A percentile compares a stretch with the other conserved stretches of the same genome.
These are phyloP conservation scores for Crossaster papposus DNA, from an alignment of 53 echinoderm and acorn worm genomes.

Conservation along the genomic window DNA sequence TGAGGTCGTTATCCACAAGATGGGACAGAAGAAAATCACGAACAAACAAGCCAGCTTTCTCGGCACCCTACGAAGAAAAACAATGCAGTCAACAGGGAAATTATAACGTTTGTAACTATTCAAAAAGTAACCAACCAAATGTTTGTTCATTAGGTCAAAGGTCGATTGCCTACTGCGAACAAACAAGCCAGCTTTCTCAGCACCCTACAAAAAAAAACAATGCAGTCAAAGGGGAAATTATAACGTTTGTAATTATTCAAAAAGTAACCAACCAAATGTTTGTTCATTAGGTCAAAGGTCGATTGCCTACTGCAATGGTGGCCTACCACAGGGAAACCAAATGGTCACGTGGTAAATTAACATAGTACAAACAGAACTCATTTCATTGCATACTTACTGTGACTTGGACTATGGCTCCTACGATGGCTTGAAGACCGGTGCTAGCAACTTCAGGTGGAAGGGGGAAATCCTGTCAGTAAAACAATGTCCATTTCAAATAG, in stretches of 20 bases:
- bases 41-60: slow-evolving; percentile 82
- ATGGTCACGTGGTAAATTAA: not conserved
- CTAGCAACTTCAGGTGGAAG: slow-evolving; percentile 68
- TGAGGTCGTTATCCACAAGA: slow-evolving; percentile 80
- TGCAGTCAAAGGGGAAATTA: not conserved
- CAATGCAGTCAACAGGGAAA: not conserved
- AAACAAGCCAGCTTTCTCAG: slow-evolving; percentile 79
- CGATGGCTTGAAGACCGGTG: slow-evolving; percentile 72
- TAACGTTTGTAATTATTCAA: no score
- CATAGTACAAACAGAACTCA: no score
- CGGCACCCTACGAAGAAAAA: slow-evolving; percentile 67
- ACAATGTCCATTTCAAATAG: no score
- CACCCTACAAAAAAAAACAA: slow-evolving; percentile 61
- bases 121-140: no score
- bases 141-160: no score
- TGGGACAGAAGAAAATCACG: slow-evolving; percentile 90
- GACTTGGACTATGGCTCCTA: slow-evolving; percentile 82
- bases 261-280: no score
- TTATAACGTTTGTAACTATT: no score
- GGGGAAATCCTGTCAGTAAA: slow-evolving; percentile 75
- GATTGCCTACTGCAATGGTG: no score
- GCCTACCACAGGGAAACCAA: no score
- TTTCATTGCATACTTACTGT: slow-evolving; percentile 65
- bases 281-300: no score
- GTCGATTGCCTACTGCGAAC: slow-evolving; percentile 26